Base-by-base conservation (phyloP, 2,113 vertebrate genomes). In the Elephas maximus region DNA sequence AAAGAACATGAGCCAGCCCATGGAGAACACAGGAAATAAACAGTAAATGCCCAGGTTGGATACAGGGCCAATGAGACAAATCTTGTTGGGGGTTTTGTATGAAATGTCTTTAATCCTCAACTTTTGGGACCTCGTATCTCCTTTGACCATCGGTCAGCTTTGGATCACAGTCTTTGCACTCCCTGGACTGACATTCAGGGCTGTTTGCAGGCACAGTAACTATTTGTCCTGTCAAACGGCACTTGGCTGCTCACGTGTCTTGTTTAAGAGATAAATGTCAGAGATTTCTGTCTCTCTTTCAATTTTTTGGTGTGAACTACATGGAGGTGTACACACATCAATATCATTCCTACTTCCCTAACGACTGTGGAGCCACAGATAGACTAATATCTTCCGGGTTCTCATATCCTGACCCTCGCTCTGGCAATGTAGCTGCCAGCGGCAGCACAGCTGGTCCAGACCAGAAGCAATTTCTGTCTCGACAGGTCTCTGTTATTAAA, bases 181-280 rank as follows among this genome's bases (percentile, higher is more conserved):
- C 73, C 33, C 33, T 89, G 67, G 26, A 57, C 88, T 8, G 41
- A 87, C 12, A 20, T 92, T 85, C 65, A 84, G 79, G 73, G 30
- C 76, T 83, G 26, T 95, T 86, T 95, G 69, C 60, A 80, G 94
- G 45, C 74, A 45, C 26, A 65, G 79, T 95, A 96, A 96, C 95
- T 97, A 95, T 97, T 97, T 96, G 92, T 95, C 85, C 69, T 95
- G 88, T 96, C 96, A 81, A 89, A 91, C 18, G 20, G 63, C 96
- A 88, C 97, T 96, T 94, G 62, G 18, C 48, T 93, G 8, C 21
- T 74, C 85, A 57, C 88, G 93, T 71, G 84, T 97, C 96, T 98
- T 97, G 73, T 77, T 94, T 90, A 94, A 97, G 90, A 94, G 79
- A 95, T 28, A 73, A 92, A 96, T 96, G 97, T 80, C 88, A 86